Percentiles rank a stretch among this genome's conserved stretches.
These are phyloP conservation scores for Neodontobutis hainanensis DNA, from an alignment of 2,113 vertebrate species.

Conservation along the genomic window DNA sequence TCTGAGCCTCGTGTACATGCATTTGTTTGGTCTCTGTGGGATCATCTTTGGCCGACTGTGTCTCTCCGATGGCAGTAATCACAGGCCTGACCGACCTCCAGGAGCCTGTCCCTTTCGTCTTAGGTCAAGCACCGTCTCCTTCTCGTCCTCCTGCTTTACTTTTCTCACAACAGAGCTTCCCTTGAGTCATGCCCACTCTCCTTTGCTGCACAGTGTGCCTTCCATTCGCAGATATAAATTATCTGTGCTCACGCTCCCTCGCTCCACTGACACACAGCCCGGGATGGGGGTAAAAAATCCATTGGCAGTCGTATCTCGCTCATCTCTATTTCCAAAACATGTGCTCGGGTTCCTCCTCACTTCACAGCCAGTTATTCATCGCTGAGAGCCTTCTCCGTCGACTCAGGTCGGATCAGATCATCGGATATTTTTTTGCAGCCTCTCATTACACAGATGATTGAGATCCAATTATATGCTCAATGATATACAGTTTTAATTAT, in stretches of 20 bases:
- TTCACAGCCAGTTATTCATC: constrained; percentile 32
- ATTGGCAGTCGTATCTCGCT: constrained; percentile 21
- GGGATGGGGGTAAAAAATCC: constrained; percentile 21
- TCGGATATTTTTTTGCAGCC: constrained; percentile 32
- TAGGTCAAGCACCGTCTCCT: no score
- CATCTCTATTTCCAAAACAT: constrained; percentile 32
- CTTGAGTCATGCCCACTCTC: constrained; percentile 20
- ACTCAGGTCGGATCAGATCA: neutral
- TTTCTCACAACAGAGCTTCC: neutral
- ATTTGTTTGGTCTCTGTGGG: no score
- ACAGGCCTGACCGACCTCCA: no score
- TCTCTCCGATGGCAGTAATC: no score
- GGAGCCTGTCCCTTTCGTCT: no score
- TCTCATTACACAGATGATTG: constrained; percentile 75
- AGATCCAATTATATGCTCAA: constrained; percentile 68
- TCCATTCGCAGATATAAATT: constrained; percentile 33
- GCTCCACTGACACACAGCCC: constrained; percentile 21
- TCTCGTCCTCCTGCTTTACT: no score
- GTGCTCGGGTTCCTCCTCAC: constrained; percentile 32
- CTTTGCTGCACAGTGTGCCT: constrained; percentile 25
- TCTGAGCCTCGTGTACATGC: no score
- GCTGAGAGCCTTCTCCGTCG: no score
- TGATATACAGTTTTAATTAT: constrained; percentile 70
- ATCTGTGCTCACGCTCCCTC: constrained; percentile 32
- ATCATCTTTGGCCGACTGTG: no score